Percentiles rank a stretch among this genome's conserved stretches.
Evolutionary conservation across 2,797 vertebrate genomes (phyloP).

Genomic region (Melanotaenia maccullochi): DNA sequence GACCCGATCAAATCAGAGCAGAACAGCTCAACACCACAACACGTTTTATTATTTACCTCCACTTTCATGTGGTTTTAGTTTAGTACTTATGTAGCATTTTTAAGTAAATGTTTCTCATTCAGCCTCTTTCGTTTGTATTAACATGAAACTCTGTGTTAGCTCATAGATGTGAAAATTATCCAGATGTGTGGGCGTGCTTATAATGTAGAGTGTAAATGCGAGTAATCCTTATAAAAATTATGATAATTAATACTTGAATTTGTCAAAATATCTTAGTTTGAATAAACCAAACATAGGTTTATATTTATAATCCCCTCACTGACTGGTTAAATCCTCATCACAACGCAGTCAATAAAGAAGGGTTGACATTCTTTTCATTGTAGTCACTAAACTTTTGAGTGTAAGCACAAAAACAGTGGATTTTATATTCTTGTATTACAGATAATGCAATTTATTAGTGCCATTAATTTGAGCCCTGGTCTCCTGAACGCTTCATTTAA

Average conservation of each 20-base stretch:
- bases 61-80: background rate
- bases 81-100: background rate
- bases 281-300: background rate
- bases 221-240: background rate
- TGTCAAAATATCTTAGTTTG: background rate
- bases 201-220: background rate
- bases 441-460: background rate
- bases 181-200: background rate
- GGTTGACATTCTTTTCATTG: background rate
- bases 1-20: constrained; percentile 46
- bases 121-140: fast-evolving
- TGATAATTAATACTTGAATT: background rate
- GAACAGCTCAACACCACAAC: background rate
- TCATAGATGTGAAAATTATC: background rate
- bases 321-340: background rate
- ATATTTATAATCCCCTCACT: background rate
- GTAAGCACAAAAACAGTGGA: background rate
- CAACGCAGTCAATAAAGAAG: background rate
- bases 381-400: background rate
- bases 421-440: background rate
- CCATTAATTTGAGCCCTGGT: background rate
- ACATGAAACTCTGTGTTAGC: background rate
- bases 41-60: background rate
- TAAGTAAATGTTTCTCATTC: background rate
- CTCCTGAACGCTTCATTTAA: background rate